These are phyloP conservation scores for Sarcoramphus papa DNA, from an alignment of 2,797 vertebrate species.

Conservation along the genomic window DNA sequence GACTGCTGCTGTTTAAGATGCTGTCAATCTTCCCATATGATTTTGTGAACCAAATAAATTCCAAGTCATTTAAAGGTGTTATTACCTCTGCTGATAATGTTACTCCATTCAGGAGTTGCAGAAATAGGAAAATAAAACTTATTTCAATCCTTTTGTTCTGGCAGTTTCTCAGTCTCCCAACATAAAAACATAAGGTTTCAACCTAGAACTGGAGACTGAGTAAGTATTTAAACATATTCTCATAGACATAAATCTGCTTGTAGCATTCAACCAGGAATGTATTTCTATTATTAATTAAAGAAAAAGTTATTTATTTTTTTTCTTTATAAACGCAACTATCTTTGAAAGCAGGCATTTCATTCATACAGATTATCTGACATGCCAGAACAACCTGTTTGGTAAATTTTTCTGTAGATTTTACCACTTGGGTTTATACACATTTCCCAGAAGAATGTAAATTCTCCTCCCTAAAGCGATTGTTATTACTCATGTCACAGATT, in stretches of 20 bases:
- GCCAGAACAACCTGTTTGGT: background rate
- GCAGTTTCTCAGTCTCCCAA: background rate
- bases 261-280: background rate
- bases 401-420: conserved; percentile 7
- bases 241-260: background rate
- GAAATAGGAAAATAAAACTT: conserved; percentile 56
- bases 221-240: background rate
- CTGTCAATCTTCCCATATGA: conserved; percentile 60
- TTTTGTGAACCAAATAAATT: conserved; percentile 67
- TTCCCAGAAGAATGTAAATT: background rate
- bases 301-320: background rate
- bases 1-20: conserved; percentile 62
- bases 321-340: background rate
- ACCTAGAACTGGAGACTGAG: background rate
- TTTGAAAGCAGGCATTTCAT: conserved; percentile 8
- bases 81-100: conserved; percentile 60
- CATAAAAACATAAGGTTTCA: background rate
- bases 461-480: background rate
- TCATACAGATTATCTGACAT: background rate
- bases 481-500: background rate
- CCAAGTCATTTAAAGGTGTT: conserved; percentile 49
- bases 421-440: background rate
- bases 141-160: conserved; percentile 46
- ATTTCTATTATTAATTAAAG: background rate
- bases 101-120: background rate